Evolutionary conservation across 2,797 vertebrate genomes (phyloP).

Genomic region (Phataginus tetradactyla): DNA sequence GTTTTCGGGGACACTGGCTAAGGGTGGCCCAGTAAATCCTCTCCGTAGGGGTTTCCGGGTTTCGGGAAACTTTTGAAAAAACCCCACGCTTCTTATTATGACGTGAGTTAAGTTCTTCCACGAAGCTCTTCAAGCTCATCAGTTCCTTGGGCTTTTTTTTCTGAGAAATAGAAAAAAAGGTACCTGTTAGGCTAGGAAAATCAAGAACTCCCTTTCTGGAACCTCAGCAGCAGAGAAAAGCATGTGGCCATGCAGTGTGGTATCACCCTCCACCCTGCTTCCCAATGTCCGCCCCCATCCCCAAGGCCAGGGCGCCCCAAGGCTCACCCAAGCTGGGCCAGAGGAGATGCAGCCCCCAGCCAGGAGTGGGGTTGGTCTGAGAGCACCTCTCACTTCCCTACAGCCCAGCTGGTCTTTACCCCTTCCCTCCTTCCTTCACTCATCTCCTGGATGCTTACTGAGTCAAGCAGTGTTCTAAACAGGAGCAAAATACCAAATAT

Average conservation of each 20-base stretch:
- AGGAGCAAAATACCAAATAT: neutral
- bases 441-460: neutral
- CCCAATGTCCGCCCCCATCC: no score
- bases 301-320: neutral
- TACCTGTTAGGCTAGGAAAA: neutral
- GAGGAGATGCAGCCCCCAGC: neutral
- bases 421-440: neutral
- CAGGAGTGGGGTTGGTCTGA: accelerated
- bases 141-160: slow-evolving; percentile 70
- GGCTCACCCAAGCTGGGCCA: neutral
- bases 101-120: slow-evolving; percentile 75
- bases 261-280: accelerated
- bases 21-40: slow-evolving; percentile 84
- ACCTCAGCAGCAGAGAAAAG: neutral
- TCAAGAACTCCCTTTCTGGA: neutral
- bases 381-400: neutral
- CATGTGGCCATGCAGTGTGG: neutral
- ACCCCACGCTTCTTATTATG: slow-evolving; percentile 85
- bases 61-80: slow-evolving; percentile 82
- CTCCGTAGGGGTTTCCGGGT: slow-evolving; percentile 75
- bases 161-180: slow-evolving; percentile 68
- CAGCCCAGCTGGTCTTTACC: neutral
- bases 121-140: slow-evolving; percentile 77
- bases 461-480: neutral
- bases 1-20: slow-evolving; percentile 79